These are phyloP conservation scores for Camponotus fellah DNA, from an alignment of 2,888 invertebrate species.

Conservation along the genomic window DNA sequence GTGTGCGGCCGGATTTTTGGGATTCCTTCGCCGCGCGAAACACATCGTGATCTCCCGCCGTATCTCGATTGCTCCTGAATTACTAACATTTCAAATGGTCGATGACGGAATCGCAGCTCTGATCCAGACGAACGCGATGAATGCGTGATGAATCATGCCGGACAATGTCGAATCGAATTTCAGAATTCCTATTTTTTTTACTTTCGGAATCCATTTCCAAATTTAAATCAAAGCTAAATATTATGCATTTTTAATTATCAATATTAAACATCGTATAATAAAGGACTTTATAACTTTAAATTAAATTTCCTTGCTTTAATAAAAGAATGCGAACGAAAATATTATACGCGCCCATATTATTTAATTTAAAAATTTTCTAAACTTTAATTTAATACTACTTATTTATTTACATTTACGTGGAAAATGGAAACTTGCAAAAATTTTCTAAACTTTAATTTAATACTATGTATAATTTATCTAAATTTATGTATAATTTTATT, in stretches of 20 bases:
- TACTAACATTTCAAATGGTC: conserved; percentile 47
- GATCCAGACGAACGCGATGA: conserved; percentile 13
- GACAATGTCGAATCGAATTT: background rate
- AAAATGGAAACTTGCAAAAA: no score
- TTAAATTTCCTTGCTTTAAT: background rate
- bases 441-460: no score
- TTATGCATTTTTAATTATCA: background rate
- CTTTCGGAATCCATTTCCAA: background rate
- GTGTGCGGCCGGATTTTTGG: conserved; percentile 79
- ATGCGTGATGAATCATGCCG: background rate
- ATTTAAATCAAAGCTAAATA: background rate
- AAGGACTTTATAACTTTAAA: background rate
- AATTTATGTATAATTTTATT: no score
- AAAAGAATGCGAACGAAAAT: background rate
- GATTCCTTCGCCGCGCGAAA: conserved; percentile 71
- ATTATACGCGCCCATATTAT: background rate
- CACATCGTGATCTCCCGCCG: conserved; percentile 29
- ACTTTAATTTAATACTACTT: background rate
- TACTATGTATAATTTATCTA: no score
- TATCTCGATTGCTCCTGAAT: conserved; percentile 46
- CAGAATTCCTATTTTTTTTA: background rate
- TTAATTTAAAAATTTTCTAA: background rate
- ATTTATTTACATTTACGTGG: no score
- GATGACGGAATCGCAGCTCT: conserved; percentile 10
- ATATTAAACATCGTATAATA: background rate